phyloP scores from a whole-genome alignment of 2,888 invertebrate species.

The Drosophila multiciliata region DNA sequence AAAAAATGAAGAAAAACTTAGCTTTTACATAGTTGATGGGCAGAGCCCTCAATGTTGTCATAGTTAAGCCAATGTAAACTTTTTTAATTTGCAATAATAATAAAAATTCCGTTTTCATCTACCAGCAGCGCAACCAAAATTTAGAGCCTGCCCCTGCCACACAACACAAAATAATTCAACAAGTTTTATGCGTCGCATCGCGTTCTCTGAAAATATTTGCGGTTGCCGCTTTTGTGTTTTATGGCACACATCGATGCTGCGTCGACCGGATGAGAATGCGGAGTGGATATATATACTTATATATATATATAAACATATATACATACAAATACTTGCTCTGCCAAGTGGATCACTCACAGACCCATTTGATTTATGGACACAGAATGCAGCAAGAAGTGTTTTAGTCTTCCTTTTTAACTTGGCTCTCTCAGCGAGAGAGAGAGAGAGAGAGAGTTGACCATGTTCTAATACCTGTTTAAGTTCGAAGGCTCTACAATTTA shows the following conservation, averaged over 20 bases:
- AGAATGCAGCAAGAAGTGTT: conserved; percentile 19
- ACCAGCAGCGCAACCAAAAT: conserved; percentile 31
- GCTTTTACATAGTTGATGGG: conserved; percentile 69
- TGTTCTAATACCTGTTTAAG: conserved; percentile 55
- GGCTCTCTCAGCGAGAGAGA: neutral
- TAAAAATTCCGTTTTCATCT: conserved; percentile 64
- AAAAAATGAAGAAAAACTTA: conserved; percentile 47
- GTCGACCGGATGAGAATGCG: neutral
- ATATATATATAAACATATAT: neutral
- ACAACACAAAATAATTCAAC: conserved; percentile 66
- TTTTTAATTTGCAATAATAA: conserved; percentile 80
- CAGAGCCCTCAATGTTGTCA: conserved; percentile 42
- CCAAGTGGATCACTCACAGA: conserved; percentile 28
- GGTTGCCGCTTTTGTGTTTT: conserved; percentile 57
- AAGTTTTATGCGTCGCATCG: conserved; percentile 68
- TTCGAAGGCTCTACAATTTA: conserved; percentile 44
- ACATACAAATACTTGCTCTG: too few relatives aligned
- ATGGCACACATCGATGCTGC: conserved; percentile 34
- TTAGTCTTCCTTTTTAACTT: neutral
- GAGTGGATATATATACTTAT: neutral
- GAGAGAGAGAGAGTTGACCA: conserved; percentile 4
- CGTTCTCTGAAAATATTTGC: conserved; percentile 64
- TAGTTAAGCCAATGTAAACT: conserved; percentile 78
- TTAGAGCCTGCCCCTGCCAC: conserved; percentile 11
- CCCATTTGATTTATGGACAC: conserved; percentile 68